A percentile compares a stretch with the other conserved stretches of the same genome.
phyloP scores from a whole-genome alignment of 2,797 vertebrate genomes.

The Numenius phaeopus region DNA sequence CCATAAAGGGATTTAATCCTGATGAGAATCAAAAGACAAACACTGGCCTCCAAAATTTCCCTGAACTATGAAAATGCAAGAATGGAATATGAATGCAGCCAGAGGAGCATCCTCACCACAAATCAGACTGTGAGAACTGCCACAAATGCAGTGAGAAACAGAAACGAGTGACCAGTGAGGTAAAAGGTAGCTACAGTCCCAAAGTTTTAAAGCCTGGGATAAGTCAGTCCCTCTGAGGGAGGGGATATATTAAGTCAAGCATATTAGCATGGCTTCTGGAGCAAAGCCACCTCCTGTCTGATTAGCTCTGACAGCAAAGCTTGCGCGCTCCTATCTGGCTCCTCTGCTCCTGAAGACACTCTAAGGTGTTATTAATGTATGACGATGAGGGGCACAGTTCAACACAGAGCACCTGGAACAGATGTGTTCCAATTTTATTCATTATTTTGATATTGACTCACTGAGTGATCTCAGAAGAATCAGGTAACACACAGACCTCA shows the following conservation, averaged over 20 bases:
- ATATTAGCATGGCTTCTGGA: neutral
- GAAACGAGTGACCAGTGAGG: neutral
- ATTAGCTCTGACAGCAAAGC: neutral
- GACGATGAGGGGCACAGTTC: neutral
- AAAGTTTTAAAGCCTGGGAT: neutral
- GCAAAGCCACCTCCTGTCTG: neutral
- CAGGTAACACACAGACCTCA: neutral
- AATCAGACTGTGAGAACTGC: neutral
- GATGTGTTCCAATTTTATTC: neutral
- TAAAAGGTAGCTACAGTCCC: neutral
- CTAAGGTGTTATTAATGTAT: neutral
- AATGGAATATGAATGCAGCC: neutral
- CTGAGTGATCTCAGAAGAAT: neutral
- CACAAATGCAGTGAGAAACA: neutral
- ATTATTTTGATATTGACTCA: neutral
- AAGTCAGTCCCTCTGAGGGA: neutral
- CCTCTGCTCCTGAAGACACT: neutral
- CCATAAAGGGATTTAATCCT: neutral
- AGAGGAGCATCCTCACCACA: neutral
- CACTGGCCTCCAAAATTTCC: neutral
- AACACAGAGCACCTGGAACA: neutral
- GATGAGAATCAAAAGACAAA: neutral
- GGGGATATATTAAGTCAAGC: neutral
- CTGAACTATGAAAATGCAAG: neutral
- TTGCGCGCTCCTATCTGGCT: neutral